A percentile compares a stretch with the other conserved stretches of the same genome.
phyloP scores from a whole-genome alignment of 2,113 vertebrate genomes.

The Oceanites oceanicus region DNA sequence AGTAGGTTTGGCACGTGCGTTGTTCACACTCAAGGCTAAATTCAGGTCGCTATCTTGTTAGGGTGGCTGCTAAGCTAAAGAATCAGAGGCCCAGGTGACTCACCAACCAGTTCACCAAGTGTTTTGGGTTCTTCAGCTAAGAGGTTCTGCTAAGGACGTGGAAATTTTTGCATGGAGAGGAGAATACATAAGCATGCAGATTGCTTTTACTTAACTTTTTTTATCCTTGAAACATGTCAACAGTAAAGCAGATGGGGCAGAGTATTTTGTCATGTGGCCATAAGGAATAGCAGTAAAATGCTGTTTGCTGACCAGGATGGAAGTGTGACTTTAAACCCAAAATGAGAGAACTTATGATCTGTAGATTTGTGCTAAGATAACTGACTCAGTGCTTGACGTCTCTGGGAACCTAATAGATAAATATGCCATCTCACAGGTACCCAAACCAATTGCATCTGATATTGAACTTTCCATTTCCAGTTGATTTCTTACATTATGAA shows the following conservation, averaged over 20 bases:
- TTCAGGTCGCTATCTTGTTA: neutral
- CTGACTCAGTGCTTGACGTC: neutral
- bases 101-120: neutral
- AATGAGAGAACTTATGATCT: neutral
- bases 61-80: neutral
- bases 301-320: neutral
- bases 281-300: neutral
- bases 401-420: neutral
- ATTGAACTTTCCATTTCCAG: neutral
- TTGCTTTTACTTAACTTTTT: neutral
- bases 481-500: neutral
- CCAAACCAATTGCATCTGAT: neutral
- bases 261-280: neutral
- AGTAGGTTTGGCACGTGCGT: rapidly evolving
- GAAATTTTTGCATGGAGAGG: neutral
- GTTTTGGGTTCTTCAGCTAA: neutral
- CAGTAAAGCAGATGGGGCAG: neutral
- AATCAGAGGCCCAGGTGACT: neutral
- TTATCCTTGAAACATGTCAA: neutral
- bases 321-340: neutral
- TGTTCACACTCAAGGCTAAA: neutral
- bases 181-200: neutral
- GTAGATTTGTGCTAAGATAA: neutral
- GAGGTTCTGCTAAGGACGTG: neutral
- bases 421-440: neutral